Percentiles rank a stretch among this genome's conserved stretches.
Evolutionary conservation across 2,797 vertebrate genomes (phyloP).

Genomic region (Valencia hispanica): DNA sequence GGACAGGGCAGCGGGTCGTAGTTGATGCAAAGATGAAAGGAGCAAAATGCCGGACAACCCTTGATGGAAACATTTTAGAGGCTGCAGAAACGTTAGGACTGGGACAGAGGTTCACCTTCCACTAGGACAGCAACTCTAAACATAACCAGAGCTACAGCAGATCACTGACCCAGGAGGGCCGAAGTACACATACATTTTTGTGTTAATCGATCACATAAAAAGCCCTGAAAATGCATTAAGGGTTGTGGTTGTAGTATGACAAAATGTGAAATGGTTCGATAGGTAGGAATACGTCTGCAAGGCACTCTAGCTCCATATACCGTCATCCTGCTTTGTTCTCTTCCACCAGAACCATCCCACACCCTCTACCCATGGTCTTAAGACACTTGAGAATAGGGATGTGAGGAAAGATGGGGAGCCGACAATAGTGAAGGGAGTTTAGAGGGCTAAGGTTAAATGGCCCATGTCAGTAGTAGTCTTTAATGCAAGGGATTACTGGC

Average conservation of each 20-base stretch:
- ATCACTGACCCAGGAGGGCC: too few species aligned
- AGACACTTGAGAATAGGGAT: constrained; percentile 37
- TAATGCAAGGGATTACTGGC: constrained; percentile 76
- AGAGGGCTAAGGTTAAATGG: constrained; percentile 74
- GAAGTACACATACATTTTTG: background rate
- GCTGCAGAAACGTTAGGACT: background rate
- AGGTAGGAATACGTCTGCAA: background rate
- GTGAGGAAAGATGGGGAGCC: constrained; percentile 41
- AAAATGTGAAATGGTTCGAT: background rate
- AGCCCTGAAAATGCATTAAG: background rate
- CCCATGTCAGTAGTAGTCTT: constrained; percentile 72
- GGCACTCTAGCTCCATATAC: background rate
- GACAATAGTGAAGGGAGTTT: constrained; percentile 47
- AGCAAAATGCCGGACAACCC: too few species aligned
- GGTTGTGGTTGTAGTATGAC: background rate
- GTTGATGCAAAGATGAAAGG: background rate
- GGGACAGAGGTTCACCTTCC: background rate
- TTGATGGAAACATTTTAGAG: background rate
- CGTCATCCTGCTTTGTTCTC: constrained; percentile 1
- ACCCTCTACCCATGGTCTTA: constrained; percentile 12
- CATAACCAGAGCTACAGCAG: too few species aligned
- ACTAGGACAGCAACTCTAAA: background rate
- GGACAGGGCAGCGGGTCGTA: background rate
- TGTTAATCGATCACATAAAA: too few species aligned
- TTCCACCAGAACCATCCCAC: background rate